These are phyloP conservation scores for Calidris pygmaea DNA, from an alignment of 2,113 vertebrate species.

Conservation along the genomic window DNA sequence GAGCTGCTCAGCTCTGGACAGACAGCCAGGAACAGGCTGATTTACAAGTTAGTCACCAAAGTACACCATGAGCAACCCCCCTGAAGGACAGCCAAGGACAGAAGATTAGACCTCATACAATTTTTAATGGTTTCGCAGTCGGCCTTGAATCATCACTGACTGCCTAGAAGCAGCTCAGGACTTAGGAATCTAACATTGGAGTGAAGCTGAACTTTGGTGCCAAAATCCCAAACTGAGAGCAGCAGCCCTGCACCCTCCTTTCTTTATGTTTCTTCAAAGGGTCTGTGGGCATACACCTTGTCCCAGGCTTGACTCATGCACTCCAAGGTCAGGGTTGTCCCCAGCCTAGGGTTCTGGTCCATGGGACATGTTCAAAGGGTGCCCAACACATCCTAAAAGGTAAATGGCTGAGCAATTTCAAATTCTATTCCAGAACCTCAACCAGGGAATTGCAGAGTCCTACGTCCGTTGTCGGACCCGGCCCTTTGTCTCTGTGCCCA, in stretches of 20 bases:
- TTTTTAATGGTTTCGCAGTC: neutral
- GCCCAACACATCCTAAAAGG: neutral
- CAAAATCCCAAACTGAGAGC: neutral
- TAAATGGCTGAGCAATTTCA: neutral
- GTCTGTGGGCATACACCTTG: neutral
- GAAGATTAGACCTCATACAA: neutral
- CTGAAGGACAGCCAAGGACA: conserved; percentile 17
- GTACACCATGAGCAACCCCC: neutral
- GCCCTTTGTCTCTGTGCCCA: neutral
- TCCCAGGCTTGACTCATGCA: neutral
- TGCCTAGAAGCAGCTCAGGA: neutral
- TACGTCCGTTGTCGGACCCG: fast-evolving
- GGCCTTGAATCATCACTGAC: neutral
- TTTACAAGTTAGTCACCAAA: conserved; percentile 22
- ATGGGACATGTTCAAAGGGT: neutral
- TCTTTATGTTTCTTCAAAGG: neutral
- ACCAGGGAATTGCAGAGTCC: neutral
- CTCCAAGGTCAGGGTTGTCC: neutral
- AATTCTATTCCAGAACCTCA: neutral
- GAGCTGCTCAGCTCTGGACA: neutral
- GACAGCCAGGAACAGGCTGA: neutral
- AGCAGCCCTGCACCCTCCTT: neutral
- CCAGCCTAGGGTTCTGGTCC: neutral
- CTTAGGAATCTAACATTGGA: neutral
- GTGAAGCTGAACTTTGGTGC: neutral